Evolutionary conservation across 2,888 invertebrate genomes (phyloP), one percentile per base, ranked within the genome.

Genomic region (Terebella lapidaria): DNA sequence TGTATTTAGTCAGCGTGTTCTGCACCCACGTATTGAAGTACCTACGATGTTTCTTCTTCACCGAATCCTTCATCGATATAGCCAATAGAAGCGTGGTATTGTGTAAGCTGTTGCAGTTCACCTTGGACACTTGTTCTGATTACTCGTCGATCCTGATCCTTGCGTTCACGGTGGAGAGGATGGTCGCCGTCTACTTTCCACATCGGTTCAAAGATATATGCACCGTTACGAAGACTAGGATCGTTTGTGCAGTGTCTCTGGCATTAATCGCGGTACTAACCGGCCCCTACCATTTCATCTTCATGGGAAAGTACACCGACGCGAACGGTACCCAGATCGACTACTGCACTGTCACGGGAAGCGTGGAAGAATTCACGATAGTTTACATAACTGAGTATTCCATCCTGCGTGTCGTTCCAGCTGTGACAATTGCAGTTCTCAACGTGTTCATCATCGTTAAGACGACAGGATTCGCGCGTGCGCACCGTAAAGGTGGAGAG

Each of bases 401-500:
- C 1, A n/a, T 60, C n/a, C 67, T 61, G 53, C 35, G 69, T 29
- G 60, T 67, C 10, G n/a, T 61, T 1, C 69, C 69, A 1, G 67
- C 67, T 1, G 30, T 69, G 46, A 47, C 63, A 18, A 68, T 69
- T 18, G 64, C 67, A 27, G 57, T 66, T 24, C 53, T 69, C n/a
- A 69, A 69, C 53, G 65, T 65, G 10, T 68, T 65, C 60, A 68
- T 69, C 52, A 66, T 69, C 42, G 51, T 55, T 29, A 63, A 63
- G 20, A 61, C 67, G 24, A 59, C 60, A 5, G 5, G 5, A 5
- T 18, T 49, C 49, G 22, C 15, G 5, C 10, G 20, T 5, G 42
- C 10, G 42, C 15, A 15, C 26, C n/a, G n/a, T n/a, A n/a, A n/a
- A n/a, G n/a, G n/a, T n/a, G n/a, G n/a, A n/a, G n/a, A n/a, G n/a